Evolutionary conservation across 2,888 invertebrate species (phyloP).

Genomic region (Serrognathus titanus): DNA sequence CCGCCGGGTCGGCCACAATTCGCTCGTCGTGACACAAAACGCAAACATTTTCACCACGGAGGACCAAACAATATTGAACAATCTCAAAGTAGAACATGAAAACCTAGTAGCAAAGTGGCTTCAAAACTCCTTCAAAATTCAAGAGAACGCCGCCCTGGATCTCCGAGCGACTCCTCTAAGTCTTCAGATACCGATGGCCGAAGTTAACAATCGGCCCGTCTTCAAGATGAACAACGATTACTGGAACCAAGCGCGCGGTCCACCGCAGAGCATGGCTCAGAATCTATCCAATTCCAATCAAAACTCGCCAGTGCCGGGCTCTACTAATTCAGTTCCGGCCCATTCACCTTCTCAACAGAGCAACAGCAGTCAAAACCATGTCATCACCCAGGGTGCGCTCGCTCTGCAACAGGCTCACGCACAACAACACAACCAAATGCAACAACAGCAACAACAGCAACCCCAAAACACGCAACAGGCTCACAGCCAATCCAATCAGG

Average conservation of each 20-base stretch:
- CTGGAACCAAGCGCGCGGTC: slow-evolving; percentile 50
- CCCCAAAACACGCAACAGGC: slow-evolving; percentile 39
- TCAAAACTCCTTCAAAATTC: slow-evolving; percentile 63
- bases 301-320: slow-evolving; percentile 46
- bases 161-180: slow-evolving; percentile 57
- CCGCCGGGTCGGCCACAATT: slow-evolving; percentile 13
- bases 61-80: slow-evolving; percentile 50
- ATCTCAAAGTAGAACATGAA: slow-evolving; percentile 63
- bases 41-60: slow-evolving; percentile 50
- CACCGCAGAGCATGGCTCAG: slow-evolving; percentile 54
- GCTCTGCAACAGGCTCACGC: slow-evolving; percentile 39
- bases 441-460: slow-evolving; percentile 36
- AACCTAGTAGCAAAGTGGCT: slow-evolving; percentile 67
- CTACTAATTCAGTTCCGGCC: slow-evolving; percentile 46
- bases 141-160: slow-evolving; percentile 59
- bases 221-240: slow-evolving; percentile 55
- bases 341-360: slow-evolving; percentile 44
- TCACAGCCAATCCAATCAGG: slow-evolving; percentile 41
- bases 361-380: slow-evolving; percentile 39
- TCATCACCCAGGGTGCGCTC: slow-evolving; percentile 47
- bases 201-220: slow-evolving; percentile 51
- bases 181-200: slow-evolving; percentile 50
- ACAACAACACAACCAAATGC: slow-evolving; percentile 37
- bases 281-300: slow-evolving; percentile 50
- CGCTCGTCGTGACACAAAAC: slow-evolving; percentile 26